Percentiles rank a stretch among this genome's conserved stretches.
Evolutionary conservation across 2,888 invertebrate genomes (phyloP).

Genomic region (Trissolcus japonicus): DNA sequence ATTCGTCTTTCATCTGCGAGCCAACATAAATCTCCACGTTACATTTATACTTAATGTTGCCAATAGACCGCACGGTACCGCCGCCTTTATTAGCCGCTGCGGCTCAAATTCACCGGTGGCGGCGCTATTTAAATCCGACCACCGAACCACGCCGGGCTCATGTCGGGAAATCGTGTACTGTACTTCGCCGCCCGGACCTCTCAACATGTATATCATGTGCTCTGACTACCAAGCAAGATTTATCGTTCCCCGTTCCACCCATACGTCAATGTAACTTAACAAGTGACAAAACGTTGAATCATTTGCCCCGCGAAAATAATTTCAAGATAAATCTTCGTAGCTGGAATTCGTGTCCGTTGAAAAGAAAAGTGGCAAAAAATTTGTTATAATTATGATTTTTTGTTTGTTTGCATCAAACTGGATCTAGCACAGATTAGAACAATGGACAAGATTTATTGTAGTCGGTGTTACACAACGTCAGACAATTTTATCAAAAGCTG

Average conservation of each 20-base stretch:
- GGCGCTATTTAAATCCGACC: constrained; percentile 28
- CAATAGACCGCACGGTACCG: constrained; percentile 67
- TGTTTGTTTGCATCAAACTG: no score
- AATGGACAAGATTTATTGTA: constrained; percentile 22
- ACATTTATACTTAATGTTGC: constrained; percentile 63
- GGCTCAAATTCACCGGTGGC: constrained; percentile 29
- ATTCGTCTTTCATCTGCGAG: constrained; percentile 54
- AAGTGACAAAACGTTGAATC: not conserved
- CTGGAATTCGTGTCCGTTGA: no score
- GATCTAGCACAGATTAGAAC: constrained; percentile 3
- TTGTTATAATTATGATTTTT: no score
- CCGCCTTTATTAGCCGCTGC: constrained; percentile 60
- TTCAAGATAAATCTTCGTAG: no score
- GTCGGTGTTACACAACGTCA: constrained; percentile 9
- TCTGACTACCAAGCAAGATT: constrained; percentile 11
- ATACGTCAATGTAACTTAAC: constrained; percentile 2
- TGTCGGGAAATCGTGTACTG: constrained; percentile 59
- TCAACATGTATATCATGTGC: constrained; percentile 21
- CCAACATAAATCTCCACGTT: constrained; percentile 65
- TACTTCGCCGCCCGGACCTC: constrained; percentile 1
- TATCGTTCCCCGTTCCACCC: not conserved
- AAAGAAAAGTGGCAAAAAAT: no score
- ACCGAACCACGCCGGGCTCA: constrained; percentile 65
- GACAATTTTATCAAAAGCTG: constrained; percentile 26
- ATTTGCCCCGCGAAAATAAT: not conserved